phyloP scores from a whole-genome alignment of 2,797 vertebrate genomes.

The Ispidina lecontei region DNA sequence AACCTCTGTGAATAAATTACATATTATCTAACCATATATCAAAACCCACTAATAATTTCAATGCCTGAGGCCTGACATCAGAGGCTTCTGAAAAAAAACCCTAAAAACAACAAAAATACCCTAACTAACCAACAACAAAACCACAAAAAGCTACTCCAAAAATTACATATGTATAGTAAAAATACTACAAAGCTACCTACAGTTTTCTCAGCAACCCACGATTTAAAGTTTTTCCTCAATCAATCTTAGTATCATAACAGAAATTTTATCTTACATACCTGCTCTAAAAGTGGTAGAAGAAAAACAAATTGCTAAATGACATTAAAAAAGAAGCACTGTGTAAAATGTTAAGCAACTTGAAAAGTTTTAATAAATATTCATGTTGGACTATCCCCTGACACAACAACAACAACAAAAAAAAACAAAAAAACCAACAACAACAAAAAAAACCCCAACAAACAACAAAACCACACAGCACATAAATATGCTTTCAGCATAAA shows the following conservation, averaged over 20 bases:
- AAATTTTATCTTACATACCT: neutral
- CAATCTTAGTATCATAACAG: neutral
- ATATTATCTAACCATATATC: neutral
- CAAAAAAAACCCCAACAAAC: neutral
- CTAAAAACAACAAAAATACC: neutral
- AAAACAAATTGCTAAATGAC: neutral
- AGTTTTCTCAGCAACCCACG: neutral
- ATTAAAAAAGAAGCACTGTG: neutral
- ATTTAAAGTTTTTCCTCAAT: neutral
- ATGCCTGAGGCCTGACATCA: neutral
- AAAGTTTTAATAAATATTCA: slow-evolving; percentile 61
- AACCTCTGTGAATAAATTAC: neutral
- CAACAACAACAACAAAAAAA: slow-evolving; percentile 27
- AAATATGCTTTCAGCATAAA: slow-evolving; percentile 63
- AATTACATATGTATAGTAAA: neutral
- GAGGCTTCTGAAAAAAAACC: neutral
- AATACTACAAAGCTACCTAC: neutral
- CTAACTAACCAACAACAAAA: neutral
- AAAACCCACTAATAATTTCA: neutral
- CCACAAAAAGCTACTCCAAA: neutral
- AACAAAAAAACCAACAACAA: neutral
- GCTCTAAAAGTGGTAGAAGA: neutral
- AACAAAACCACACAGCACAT: neutral
- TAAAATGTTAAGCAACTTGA: neutral
- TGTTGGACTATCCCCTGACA: slow-evolving; percentile 3